Evolutionary conservation across 2,797 vertebrate genomes (phyloP), one percentile per base, ranked within the genome.

Genomic region (Smutsia temminckii): DNA sequence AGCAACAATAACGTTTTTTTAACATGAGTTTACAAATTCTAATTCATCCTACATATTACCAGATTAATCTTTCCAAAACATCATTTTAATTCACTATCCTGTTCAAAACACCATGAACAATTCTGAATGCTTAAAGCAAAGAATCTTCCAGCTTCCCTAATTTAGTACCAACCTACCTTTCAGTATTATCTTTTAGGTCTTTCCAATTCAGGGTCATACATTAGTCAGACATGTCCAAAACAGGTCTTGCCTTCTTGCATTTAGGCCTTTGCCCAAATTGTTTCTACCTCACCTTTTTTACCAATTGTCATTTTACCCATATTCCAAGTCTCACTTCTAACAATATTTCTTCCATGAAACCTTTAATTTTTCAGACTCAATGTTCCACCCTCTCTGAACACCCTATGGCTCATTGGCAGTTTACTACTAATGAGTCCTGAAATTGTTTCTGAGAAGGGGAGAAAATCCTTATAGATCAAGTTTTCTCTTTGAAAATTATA

Each of bases 401-500:
- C 18, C 34, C 34, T 64, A 72, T 5, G n/a, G 46, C 42, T 84
- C 53, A 72, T 3, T 57, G 61, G 17, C 51, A 81, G 46, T 46
- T 90, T 40, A 75, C 18, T 68, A 87, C n/a, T 46, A 46, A 11
- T 21, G 20, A 55, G 17, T 80, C 27, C 29, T 81, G 27, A 92
- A 57, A 37, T 32, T 49, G 29, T 66, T 92, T 77, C 40, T 81
- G n/a, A 92, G 49, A 88, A 87, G 61, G 3, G n/a, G 16, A 81
- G 20, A 90, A 95, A 78, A 92, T 53, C 10, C 10, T 68, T 61
- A 85, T 18, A 89, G 18, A 77, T 89, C 23, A 92, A 69, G 71
- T 89, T 63, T 61, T 57, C 72, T 75, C 66, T 93, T 57, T 75
- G 46, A 80, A 93, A 69, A 85, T 61, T 79, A 32, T 29, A 86